Conservation (phyloP, 2,113 vertebrate species). For the Centropristis striata region DNA sequence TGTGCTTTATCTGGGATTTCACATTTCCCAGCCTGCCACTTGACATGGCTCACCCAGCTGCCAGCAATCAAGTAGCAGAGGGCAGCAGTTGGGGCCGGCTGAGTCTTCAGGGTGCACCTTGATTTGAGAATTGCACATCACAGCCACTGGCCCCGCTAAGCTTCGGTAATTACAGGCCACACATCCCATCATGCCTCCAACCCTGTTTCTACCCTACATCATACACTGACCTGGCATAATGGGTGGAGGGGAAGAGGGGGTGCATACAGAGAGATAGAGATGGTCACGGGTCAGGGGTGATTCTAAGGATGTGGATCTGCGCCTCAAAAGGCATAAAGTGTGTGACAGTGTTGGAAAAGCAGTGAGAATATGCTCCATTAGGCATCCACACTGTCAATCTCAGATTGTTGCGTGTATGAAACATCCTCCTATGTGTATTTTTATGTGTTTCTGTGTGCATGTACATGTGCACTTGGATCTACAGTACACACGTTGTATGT, state of each 20-base stretch:
- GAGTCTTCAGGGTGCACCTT: constrained; percentile 79
- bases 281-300: constrained; percentile 55
- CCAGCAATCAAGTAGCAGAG: constrained; percentile 78
- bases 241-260: constrained; percentile 36
- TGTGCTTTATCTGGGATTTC: constrained; percentile 85
- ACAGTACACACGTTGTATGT: constrained; percentile 59
- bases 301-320: constrained; percentile 56
- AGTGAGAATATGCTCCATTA: constrained; percentile 24
- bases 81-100: constrained; percentile 48
- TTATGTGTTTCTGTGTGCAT: constrained; percentile 4
- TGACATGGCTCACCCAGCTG: constrained; percentile 79
- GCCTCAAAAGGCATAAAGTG: constrained; percentile 54
- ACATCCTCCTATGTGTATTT: constrained; percentile 36
- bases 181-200: constrained; percentile 64
- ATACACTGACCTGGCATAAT: constrained; percentile 75
- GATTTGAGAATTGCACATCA: constrained; percentile 80
- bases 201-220: constrained; percentile 52
- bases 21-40: constrained; percentile 81
- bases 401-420: constrained; percentile 14
- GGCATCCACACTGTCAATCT: constrained; percentile 28
- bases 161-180: constrained; percentile 81
- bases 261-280: constrained; percentile 46
- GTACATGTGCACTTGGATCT: constrained; percentile 36
- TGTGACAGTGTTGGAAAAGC: constrained; percentile 40
- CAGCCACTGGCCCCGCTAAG: constrained; percentile 74